Conservation (phyloP, 2,113 vertebrate species). For the Mesitornis unicolor region DNA sequence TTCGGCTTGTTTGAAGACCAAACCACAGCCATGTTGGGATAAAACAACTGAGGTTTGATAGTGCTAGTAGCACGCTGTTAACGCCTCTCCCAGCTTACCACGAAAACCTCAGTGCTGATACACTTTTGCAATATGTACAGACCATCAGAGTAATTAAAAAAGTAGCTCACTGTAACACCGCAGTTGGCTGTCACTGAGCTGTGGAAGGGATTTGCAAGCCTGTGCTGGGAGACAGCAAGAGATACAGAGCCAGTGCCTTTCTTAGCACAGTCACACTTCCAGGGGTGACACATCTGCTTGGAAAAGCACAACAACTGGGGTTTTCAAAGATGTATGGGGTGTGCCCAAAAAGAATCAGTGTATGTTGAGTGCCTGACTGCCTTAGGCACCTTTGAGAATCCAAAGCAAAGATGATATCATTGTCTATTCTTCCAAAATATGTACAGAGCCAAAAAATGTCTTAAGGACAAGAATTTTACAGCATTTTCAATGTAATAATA, state of each 20-base stretch:
- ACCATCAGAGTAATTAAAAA: not conserved
- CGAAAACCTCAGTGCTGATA: constrained; percentile 70
- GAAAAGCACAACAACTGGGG: not conserved
- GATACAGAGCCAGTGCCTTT: not conserved
- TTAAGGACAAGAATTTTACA: not conserved
- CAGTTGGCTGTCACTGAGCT: not conserved
- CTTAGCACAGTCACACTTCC: rapidly evolving
- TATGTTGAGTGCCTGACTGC: not conserved
- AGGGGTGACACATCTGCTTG: not conserved
- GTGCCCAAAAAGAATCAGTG: not conserved
- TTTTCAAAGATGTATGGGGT: not conserved
- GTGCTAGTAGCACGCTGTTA: constrained; percentile 18
- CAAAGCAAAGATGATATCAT: not conserved
- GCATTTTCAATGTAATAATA: not conserved
- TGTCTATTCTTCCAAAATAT: not conserved
- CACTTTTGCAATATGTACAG: not conserved
- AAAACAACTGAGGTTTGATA: constrained; percentile 60
- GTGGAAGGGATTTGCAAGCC: not conserved
- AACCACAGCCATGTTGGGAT: constrained; percentile 69
- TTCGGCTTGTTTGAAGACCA: constrained; percentile 67
- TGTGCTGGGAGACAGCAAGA: rapidly evolving
- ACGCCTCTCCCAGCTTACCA: constrained; percentile 47
- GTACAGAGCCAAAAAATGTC: not conserved
- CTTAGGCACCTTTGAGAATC: not conserved
- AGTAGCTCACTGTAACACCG: not conserved